Conservation (phyloP, 2,113 vertebrate species). For the Plecotus auritus region DNA sequence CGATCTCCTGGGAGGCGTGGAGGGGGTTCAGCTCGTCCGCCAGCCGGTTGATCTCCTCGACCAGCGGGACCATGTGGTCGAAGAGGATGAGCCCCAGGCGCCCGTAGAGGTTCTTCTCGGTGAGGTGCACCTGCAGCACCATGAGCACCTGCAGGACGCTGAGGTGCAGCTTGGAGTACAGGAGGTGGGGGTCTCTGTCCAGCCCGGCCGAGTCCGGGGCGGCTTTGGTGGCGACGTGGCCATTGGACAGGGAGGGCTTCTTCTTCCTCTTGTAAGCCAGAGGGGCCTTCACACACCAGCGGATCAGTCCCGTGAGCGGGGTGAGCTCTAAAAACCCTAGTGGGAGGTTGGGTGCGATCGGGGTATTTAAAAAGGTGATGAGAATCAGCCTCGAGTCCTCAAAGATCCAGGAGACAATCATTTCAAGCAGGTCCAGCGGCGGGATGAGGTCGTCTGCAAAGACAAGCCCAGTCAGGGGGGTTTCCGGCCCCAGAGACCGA, state of each 20-base stretch:
- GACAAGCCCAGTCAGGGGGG: not conserved
- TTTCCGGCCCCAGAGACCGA: not conserved
- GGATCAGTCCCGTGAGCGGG: constrained; percentile 89
- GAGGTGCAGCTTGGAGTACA: constrained; percentile 95
- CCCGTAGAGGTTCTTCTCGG: constrained; percentile 93
- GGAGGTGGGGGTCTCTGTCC: constrained; percentile 78
- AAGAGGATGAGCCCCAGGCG: constrained; percentile 92
- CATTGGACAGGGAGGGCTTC: constrained; percentile 81
- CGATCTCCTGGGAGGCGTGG: constrained; percentile 86
- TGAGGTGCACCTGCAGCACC: constrained; percentile 90
- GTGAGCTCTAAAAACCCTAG: constrained; percentile 93
- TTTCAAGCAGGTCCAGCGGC: constrained; percentile 90
- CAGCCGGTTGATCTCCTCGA: constrained; percentile 88
- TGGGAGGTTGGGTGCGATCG: constrained; percentile 89
- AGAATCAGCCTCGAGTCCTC: constrained; percentile 93
- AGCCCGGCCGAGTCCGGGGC: constrained; percentile 65
- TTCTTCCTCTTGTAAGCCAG: constrained; percentile 87
- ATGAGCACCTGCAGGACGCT: constrained; percentile 94
- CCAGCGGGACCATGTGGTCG: constrained; percentile 90
- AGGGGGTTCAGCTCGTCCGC: constrained; percentile 90
- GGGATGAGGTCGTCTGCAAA: constrained; percentile 93
- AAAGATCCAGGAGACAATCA: constrained; percentile 94
- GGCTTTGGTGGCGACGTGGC: constrained; percentile 71
- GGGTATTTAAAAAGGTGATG: constrained; percentile 94
- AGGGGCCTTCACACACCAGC: constrained; percentile 95